Conservation (phyloP, 2,888 invertebrate genomes). For the Drosophila nigricruria region DNA sequence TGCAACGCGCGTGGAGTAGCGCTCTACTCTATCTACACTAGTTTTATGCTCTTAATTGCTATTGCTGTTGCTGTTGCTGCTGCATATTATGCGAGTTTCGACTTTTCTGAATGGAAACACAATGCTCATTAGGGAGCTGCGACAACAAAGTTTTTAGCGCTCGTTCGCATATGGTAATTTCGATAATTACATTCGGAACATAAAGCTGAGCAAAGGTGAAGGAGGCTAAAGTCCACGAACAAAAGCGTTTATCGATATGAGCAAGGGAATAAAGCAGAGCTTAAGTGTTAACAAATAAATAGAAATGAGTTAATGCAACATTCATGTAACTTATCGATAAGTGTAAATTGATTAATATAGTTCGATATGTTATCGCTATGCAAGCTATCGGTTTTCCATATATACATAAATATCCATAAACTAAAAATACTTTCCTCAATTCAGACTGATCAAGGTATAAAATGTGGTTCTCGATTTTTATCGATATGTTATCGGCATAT, state of each 20-base stretch:
- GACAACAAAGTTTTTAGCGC: conserved; percentile 22
- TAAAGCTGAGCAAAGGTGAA: not conserved
- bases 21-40: conserved; percentile 27
- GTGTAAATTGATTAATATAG: not conserved
- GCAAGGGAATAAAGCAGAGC: not conserved
- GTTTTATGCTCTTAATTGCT: conserved; percentile 37
- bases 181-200: conserved; percentile 29
- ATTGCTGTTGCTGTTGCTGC: conserved; percentile 20
- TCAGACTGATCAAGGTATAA: not conserved
- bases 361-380: too few species aligned
- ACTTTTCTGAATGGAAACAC: conserved; percentile 16
- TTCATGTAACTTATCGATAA: too few species aligned
- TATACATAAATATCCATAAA: too few species aligned
- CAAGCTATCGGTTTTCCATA: too few species aligned
- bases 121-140: conserved; percentile 27
- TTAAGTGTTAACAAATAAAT: not conserved
- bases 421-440: too few species aligned
- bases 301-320: too few species aligned
- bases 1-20: not conserved
- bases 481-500: not conserved
- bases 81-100: conserved; percentile 24
- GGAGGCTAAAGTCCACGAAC: not conserved
- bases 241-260: not conserved
- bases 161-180: conserved; percentile 23
- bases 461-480: not conserved